A percentile compares a stretch with the other conserved stretches of the same genome.
phyloP scores from a whole-genome alignment of 2,797 vertebrate genomes.

The Graptemys geographica region DNA sequence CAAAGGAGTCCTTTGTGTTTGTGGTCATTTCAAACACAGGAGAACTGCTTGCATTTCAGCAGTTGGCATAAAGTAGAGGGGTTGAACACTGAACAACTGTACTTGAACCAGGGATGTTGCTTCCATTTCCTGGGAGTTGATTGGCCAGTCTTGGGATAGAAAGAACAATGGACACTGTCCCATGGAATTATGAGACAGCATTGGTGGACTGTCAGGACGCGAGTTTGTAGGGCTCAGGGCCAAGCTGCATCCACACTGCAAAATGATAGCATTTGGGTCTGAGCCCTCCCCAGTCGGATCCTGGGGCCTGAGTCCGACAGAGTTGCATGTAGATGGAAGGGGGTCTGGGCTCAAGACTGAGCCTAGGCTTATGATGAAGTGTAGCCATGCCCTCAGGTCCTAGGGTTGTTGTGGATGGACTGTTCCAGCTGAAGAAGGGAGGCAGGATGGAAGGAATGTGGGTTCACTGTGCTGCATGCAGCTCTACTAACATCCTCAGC shows the following conservation, averaged over 20 bases:
- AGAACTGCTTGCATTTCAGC: not conserved
- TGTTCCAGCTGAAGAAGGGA: not conserved
- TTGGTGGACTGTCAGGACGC: not conserved
- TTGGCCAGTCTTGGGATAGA: not conserved
- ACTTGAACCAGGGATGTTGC: not conserved
- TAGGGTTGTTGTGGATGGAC: not conserved
- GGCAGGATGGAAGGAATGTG: rapidly evolving
- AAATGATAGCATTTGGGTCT: not conserved
- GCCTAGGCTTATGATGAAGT: not conserved
- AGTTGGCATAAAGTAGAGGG: not conserved
- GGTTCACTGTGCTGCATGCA: rapidly evolving
- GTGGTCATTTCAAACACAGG: not conserved
- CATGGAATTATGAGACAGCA: not conserved
- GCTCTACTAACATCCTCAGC: not conserved
- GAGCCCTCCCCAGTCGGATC: not conserved
- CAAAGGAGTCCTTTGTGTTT: not conserved
- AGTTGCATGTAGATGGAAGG: not conserved
- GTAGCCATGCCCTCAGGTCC: not conserved
- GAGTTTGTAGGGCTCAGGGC: not conserved
- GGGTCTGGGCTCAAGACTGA: not conserved
- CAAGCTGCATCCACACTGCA: not conserved
- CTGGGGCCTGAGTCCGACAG: not conserved
- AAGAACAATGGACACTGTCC: not conserved
- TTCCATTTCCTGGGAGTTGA: not conserved
- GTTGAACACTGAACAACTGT: not conserved